phyloP scores from a whole-genome alignment of 2,113 vertebrate genomes.

The Epinephelus moara region DNA sequence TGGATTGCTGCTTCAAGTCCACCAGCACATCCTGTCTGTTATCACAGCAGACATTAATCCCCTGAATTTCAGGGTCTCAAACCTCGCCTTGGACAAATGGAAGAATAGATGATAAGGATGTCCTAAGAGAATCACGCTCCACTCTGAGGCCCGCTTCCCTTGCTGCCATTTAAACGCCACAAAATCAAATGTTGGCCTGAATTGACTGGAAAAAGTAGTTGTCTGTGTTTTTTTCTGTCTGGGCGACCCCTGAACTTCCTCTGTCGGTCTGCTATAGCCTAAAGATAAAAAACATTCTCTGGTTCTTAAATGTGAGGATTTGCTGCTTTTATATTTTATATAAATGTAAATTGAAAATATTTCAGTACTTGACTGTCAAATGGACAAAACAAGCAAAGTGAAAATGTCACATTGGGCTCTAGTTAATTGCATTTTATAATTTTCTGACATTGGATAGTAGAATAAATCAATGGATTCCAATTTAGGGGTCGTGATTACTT shows the following conservation, averaged over 20 bases:
- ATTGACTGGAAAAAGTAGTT: not conserved
- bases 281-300: not conserved
- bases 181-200: slow-evolving; percentile 55
- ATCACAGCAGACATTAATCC: slow-evolving; percentile 76
- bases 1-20: slow-evolving; percentile 63
- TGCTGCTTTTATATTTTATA: not conserved
- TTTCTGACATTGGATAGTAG: not conserved
- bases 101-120: slow-evolving; percentile 73
- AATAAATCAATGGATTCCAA: not conserved
- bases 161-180: slow-evolving; percentile 49
- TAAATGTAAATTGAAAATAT: not conserved
- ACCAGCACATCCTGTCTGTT: slow-evolving; percentile 63
- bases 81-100: slow-evolving; percentile 72
- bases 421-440: not conserved
- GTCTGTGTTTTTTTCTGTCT: not conserved
- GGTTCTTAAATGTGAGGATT: not conserved
- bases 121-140: slow-evolving; percentile 61
- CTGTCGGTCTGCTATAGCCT: not conserved
- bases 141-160: slow-evolving; percentile 41
- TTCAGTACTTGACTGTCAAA: not conserved
- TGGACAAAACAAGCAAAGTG: not conserved
- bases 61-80: slow-evolving; percentile 62
- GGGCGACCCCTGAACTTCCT: not conserved
- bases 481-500: not conserved
- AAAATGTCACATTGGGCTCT: not conserved